A percentile compares a stretch with the other conserved stretches of the same genome.
Evolutionary conservation across 2,113 vertebrate genomes (phyloP).

Genomic region (Neomonachus schauinslandi): DNA sequence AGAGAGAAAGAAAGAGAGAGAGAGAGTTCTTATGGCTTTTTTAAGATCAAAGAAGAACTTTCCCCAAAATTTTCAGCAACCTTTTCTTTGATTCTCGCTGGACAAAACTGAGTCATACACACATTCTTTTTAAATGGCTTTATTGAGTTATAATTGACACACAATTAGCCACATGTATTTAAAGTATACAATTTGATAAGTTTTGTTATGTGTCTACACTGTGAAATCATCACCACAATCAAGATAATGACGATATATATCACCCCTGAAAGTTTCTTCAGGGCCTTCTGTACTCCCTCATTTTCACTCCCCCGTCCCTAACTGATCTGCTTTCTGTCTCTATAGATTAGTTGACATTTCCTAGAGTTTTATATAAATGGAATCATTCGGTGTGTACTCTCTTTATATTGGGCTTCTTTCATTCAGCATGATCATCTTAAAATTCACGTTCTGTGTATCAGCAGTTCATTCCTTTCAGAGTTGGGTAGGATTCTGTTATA

Average conservation of each 20-base stretch:
- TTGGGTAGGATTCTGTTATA: neutral
- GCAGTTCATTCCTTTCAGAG: neutral
- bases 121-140: neutral
- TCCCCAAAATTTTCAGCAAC: neutral
- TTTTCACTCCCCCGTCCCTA: neutral
- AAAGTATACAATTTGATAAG: neutral
- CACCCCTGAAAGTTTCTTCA: neutral
- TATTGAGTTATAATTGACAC: neutral
- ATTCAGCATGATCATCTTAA: neutral
- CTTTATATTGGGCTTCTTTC: neutral
- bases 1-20: neutral
- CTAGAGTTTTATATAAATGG: neutral
- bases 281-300: neutral
- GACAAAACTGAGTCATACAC: neutral
- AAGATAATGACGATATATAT: neutral
- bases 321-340: neutral
- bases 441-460: neutral
- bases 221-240: neutral
- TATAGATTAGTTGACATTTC: neutral
- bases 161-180: neutral
- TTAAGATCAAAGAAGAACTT: slow-evolving; percentile 40
- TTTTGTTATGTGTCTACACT: neutral
- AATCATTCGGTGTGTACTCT: neutral
- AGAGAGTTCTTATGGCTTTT: neutral
- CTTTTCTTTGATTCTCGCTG: neutral